Evolutionary conservation across 2,797 vertebrate species (phyloP).

Genomic region (Micropoecilia bifurca): DNA sequence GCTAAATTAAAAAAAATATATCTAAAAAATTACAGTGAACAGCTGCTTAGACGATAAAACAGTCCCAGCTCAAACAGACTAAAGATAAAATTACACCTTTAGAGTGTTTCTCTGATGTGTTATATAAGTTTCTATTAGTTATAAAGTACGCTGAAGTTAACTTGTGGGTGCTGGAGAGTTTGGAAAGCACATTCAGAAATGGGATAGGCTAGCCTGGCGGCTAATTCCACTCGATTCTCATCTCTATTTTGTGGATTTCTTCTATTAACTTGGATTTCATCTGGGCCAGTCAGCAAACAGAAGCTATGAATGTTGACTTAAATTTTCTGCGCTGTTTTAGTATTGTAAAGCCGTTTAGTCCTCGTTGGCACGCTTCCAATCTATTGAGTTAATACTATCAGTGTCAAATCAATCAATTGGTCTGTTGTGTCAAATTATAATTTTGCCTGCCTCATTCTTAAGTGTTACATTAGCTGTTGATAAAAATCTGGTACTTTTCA

Average conservation of each 20-base stretch:
- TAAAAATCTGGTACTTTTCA: neutral
- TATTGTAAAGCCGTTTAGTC: too few species aligned
- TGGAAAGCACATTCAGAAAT: neutral
- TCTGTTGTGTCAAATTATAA: neutral
- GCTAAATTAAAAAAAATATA: slow-evolving; percentile 6
- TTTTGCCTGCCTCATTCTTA: neutral
- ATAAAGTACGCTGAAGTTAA: neutral
- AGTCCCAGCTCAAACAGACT: slow-evolving; percentile 27
- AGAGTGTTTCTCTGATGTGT: slow-evolving; percentile 1
- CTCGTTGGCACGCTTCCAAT: too few species aligned
- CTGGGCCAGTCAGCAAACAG: too few species aligned
- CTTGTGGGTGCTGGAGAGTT: neutral
- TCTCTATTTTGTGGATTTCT: too few species aligned
- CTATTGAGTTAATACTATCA: too few species aligned
- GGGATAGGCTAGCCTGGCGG: neutral
- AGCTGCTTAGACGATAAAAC: slow-evolving; percentile 37
- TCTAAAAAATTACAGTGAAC: slow-evolving; percentile 24
- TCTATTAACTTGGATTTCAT: neutral
- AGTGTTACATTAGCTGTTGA: neutral
- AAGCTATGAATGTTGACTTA: too few species aligned
- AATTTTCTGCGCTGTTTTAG: too few species aligned
- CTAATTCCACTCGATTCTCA: too few species aligned
- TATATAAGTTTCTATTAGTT: neutral
- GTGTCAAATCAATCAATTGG: too few species aligned
- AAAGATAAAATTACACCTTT: slow-evolving; percentile 36